Base-by-base conservation (phyloP, 2,888 invertebrate species). In the Hydroisotoma schaefferi region DNA sequence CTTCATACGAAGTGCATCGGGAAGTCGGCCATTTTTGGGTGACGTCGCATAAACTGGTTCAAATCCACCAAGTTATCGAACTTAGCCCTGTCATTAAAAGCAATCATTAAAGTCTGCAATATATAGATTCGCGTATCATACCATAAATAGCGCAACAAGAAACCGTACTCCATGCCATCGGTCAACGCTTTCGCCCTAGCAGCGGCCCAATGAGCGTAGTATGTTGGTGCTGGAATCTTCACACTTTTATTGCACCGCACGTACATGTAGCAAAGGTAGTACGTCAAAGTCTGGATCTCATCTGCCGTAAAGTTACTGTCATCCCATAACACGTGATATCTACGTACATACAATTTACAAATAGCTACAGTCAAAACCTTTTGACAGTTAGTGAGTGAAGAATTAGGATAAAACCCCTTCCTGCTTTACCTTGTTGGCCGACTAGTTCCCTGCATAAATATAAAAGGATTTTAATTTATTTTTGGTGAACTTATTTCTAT, bases 241-340 rank as follows among this genome's bases (percentile, higher is more conserved):
- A 73, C 92, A 81, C 74, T 69, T 26, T 75, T 73, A 67, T 85
- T 87, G 75, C 93, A 93, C 4, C 94, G 83, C 1, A 87, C 83
- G 78, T 89, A 94, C 79, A 90, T 78, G 75, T 93, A 90, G 74
- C 93, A 93, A 49, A 94, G 78, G 75, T 87, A 87, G 77, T 86
- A 92, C 0, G 91, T 86, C 63, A 93, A 75, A 68, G 84, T 81
- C 74, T 94, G 89, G 51, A 94, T 81, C 58, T 87, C 83, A 75
- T 91, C 86, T 67, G 87, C 83, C 0, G 81, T 78, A 69, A 90
- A 81, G 1, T 82, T 74, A 53, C 82, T 83, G 72, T 92, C 90
- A 76, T 94, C 91, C 79, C 86, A 87, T 20, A 94, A 79, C 0
- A 88, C 85, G 75, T 87, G 87, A 77, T 93, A 94, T 70, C 91